Base-by-base conservation (phyloP, 2,888 invertebrate genomes). In the Yponomeuta evonymella region DNA sequence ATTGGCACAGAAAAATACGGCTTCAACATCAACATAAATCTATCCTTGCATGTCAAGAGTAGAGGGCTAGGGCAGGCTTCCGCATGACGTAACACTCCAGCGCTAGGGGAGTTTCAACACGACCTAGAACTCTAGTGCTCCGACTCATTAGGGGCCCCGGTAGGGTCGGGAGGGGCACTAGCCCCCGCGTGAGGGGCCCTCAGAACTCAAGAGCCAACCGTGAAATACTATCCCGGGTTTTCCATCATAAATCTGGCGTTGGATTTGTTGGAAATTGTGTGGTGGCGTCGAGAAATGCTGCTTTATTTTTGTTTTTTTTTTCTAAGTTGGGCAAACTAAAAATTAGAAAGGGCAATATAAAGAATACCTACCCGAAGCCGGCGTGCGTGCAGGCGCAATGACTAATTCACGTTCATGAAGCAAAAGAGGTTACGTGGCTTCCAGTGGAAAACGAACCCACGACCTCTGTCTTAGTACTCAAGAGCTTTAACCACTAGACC, bases 101-200 rank as follows among this genome's bases (percentile, higher is more conserved):
- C 84, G 84, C 79, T 78, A 79, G 85, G 82, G 88, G 83, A 73
- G 86, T 85, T 88, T 88, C 83, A 86, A 85, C 86, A 83, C 86
- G 90, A 91, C 91, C 91, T 91, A 90, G 88, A 90, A 82, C 87
- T 91, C 88, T 90, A 90, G 91, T 91, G 89, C 90, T 85, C 90
- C 81, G 85, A 90, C 91, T 92, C 91, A 92, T 92, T 92, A 92
- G 89, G 85, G 85, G 81, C 85, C 87, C 84, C 79, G 81, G 79
- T 79, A 84, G 87, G 88, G 85, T 80, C 84, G 85, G 83, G 80
- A 88, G 86, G 85, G 88, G 86, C 79, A 85, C 86, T 81, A 83
- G 81, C 84, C 82, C 81, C 81, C 76, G 76, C 84, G 79, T 85
- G 88, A 88, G 88, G 88, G 86, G 84, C 85, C 82, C 83, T 89